Evolutionary conservation across 2,888 invertebrate species (phyloP).

Genomic region (Drosophila villosipedis): DNA sequence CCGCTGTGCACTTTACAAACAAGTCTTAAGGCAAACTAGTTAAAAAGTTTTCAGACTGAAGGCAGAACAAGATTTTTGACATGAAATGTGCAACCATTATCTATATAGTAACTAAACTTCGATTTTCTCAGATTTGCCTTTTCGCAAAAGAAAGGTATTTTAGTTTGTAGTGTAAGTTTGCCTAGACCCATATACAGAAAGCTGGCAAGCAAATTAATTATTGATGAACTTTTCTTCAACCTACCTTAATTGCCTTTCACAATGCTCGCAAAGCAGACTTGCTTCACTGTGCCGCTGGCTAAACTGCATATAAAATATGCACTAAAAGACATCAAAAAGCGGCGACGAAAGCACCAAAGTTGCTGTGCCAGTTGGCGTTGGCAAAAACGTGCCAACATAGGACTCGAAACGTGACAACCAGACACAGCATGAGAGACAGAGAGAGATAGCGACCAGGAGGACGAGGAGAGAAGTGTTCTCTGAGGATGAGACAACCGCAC

Average conservation of each 20-base stretch:
- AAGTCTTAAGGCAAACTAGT: slow-evolving; percentile 10
- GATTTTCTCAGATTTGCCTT: background rate
- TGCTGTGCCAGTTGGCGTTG: slow-evolving; percentile 48
- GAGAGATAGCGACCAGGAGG: background rate
- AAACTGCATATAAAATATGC: slow-evolving; percentile 80
- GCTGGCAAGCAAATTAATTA: slow-evolving; percentile 7
- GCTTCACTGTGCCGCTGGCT: slow-evolving; percentile 67
- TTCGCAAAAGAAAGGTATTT: background rate
- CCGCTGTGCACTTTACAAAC: slow-evolving; percentile 15
- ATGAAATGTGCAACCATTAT: background rate
- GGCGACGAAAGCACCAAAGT: slow-evolving; percentile 69
- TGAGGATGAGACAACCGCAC: slow-evolving; percentile 62
- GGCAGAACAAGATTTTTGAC: background rate
- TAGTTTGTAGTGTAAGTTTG: slow-evolving; percentile 1
- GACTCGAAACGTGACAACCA: slow-evolving; percentile 67
- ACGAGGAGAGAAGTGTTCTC: slow-evolving; percentile 20
- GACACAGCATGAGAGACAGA: slow-evolving; percentile 1
- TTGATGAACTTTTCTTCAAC: slow-evolving; percentile 17
- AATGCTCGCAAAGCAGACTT: slow-evolving; percentile 6
- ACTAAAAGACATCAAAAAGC: slow-evolving; percentile 74
- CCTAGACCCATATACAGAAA: background rate
- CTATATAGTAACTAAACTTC: background rate
- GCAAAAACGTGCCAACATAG: slow-evolving; percentile 72
- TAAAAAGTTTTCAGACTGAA: background rate
- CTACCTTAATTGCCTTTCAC: slow-evolving; percentile 23